Percentiles rank a stretch among this genome's conserved stretches.
phyloP scores from a whole-genome alignment of 2,113 vertebrate species.

The Nycticryphes semicollaris region DNA sequence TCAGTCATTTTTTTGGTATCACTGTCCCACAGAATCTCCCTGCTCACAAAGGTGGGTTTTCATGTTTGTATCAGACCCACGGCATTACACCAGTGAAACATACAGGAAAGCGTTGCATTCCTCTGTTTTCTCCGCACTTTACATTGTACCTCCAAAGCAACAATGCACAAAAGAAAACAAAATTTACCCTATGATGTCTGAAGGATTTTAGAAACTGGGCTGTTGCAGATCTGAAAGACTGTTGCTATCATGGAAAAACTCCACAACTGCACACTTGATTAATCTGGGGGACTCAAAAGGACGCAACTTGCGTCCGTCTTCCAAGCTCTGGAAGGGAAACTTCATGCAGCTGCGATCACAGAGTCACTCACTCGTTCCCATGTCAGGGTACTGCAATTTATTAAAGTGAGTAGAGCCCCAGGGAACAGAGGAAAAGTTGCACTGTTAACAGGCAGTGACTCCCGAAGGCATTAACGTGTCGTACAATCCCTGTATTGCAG shows the following conservation, averaged over 20 bases:
- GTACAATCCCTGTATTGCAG: neutral
- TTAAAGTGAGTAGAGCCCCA: neutral
- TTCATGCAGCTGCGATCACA: rapidly evolving
- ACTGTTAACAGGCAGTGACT: neutral
- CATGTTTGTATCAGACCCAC: rapidly evolving
- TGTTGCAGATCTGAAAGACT: neutral
- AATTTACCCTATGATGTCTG: neutral
- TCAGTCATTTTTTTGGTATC: neutral
- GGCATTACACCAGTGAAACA: neutral
- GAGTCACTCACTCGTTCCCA: rapidly evolving
- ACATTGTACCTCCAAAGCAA: neutral
- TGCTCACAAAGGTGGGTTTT: neutral
- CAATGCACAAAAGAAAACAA: neutral
- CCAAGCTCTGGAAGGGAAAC: neutral
- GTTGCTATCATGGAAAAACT: rapidly evolving
- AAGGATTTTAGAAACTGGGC: neutral
- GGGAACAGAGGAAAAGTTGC: neutral
- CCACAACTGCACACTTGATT: rapidly evolving
- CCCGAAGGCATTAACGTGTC: neutral
- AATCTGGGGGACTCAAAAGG: neutral
- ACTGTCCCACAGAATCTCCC: no score
- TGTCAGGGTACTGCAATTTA: neutral
- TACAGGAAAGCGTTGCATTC: rapidly evolving
- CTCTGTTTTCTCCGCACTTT: neutral
- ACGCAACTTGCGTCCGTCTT: neutral